A percentile compares a stretch with the other conserved stretches of the same genome.
These are phyloP conservation scores for Molorchus minor DNA, from an alignment of 2,888 invertebrate species.

Conservation along the genomic window DNA sequence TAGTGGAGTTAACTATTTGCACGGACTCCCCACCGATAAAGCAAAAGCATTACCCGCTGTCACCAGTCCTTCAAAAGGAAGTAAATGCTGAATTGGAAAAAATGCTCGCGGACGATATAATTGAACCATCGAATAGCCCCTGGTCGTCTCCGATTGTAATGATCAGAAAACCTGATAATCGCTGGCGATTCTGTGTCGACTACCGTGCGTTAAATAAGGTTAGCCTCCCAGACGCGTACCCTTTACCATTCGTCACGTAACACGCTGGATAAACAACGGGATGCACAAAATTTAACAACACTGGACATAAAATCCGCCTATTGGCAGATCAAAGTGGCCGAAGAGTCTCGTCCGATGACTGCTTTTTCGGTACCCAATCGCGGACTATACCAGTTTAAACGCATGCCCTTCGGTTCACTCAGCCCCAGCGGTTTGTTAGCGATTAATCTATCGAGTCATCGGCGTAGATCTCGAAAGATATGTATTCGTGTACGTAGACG, in stretches of 20 bases:
- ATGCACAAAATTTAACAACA: constrained; percentile 44
- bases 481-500: neutral
- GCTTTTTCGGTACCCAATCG: constrained; percentile 41
- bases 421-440: neutral
- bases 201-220: constrained; percentile 38
- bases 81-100: constrained; percentile 33
- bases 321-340: constrained; percentile 46
- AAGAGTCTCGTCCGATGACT: constrained; percentile 15
- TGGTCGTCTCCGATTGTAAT: constrained; percentile 47
- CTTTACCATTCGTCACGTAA: constrained; percentile 27
- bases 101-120: constrained; percentile 42
- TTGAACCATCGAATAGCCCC: constrained; percentile 43
- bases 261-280: constrained; percentile 34
- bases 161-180: constrained; percentile 50
- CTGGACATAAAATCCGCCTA: constrained; percentile 49
- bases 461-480: neutral
- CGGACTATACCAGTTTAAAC: constrained; percentile 48
- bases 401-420: constrained; percentile 48
- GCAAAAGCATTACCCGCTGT: constrained; percentile 27
- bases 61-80: constrained; percentile 9
- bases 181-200: constrained; percentile 43
- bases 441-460: neutral
- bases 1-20: constrained; percentile 23
- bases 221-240: constrained; percentile 37
- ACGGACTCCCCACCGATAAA: constrained; percentile 26